A percentile compares a stretch with the other conserved stretches of the same genome.
phyloP scores from a whole-genome alignment of 2,888 invertebrate genomes.

The Amorpha juglandis region DNA sequence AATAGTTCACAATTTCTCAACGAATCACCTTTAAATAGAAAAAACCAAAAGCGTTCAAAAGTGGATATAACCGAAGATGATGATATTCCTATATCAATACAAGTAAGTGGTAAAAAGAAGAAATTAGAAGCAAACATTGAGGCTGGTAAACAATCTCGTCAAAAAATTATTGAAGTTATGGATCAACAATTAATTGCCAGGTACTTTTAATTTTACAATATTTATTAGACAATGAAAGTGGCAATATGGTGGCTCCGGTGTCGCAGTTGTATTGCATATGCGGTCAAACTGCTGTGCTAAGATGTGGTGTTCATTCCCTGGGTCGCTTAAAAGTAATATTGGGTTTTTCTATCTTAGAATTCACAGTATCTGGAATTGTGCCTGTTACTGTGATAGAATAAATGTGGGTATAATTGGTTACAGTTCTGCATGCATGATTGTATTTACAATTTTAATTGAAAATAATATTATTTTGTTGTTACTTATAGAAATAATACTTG shows the following conservation, averaged over 20 bases:
- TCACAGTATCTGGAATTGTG: too few species aligned
- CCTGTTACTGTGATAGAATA: too few species aligned
- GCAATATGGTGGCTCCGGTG: too few species aligned
- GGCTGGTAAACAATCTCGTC: slow-evolving; percentile 58
- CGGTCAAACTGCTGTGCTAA: too few species aligned
- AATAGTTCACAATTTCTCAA: slow-evolving; percentile 60
- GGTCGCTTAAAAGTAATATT: too few species aligned
- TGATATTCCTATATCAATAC: slow-evolving; percentile 52
- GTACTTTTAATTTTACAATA: slow-evolving; percentile 43
- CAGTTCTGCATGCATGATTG: too few species aligned
- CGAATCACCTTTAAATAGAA: slow-evolving; percentile 57
- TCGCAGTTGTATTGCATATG: too few species aligned
- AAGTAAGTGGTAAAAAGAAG: slow-evolving; percentile 57
- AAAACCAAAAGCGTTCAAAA: slow-evolving; percentile 54
- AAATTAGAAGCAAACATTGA: slow-evolving; percentile 53
- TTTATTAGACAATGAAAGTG: too few species aligned
- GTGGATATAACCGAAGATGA: slow-evolving; percentile 52
- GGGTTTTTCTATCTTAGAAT: too few species aligned
- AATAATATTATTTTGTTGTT: neutral
- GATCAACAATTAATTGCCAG: slow-evolving; percentile 61
- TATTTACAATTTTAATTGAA: too few species aligned
- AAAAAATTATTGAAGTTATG: slow-evolving; percentile 65
- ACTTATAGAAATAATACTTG: neutral
- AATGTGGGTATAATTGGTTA: too few species aligned
- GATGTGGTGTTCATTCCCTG: too few species aligned